A percentile compares a stretch with the other conserved stretches of the same genome.
Evolutionary conservation across 2,113 vertebrate species (phyloP).

Genomic region (Syngnathoides biaculeatus): DNA sequence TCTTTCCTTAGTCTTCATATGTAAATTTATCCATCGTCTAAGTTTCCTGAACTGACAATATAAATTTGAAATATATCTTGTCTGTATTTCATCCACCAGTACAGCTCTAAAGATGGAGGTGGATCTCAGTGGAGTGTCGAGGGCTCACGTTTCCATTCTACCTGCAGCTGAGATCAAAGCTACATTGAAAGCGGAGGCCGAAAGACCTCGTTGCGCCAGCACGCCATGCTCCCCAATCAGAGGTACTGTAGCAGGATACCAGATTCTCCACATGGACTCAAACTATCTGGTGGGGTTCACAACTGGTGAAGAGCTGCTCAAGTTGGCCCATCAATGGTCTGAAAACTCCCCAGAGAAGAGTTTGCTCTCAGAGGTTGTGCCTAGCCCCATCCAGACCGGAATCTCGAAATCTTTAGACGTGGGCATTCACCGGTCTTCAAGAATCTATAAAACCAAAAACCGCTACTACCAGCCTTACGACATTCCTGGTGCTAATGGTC

Average conservation of each 20-base stretch:
- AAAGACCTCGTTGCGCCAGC: slow-evolving; percentile 91
- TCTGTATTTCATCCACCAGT: slow-evolving; percentile 38
- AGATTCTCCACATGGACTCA: slow-evolving; percentile 96
- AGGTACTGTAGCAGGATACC: slow-evolving; percentile 85
- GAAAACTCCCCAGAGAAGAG: slow-evolving; percentile 69
- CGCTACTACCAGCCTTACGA: slow-evolving; percentile 94
- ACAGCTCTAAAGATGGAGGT: slow-evolving; percentile 85
- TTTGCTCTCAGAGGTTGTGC: slow-evolving; percentile 61
- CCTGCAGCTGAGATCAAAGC: slow-evolving; percentile 81
- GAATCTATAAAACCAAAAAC: slow-evolving; percentile 83
- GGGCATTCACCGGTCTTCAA: slow-evolving; percentile 79
- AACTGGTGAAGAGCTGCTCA: slow-evolving; percentile 91
- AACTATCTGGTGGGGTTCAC: slow-evolving; percentile 95
- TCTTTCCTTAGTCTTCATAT: background rate
- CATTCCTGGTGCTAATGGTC: slow-evolving; percentile 85
- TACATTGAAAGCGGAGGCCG: slow-evolving; percentile 74
- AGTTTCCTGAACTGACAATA: background rate
- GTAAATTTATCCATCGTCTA: background rate
- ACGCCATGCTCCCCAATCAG: slow-evolving; percentile 91
- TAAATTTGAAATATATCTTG: background rate
- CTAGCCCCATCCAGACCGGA: slow-evolving; percentile 61
- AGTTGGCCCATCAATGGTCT: slow-evolving; percentile 84
- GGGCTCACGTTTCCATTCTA: slow-evolving; percentile 75
- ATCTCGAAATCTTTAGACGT: slow-evolving; percentile 78
- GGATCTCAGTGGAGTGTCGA: slow-evolving; percentile 83